Evolutionary conservation across 2,888 invertebrate genomes (phyloP).

Genomic region (Metopia argyrocephala): DNA sequence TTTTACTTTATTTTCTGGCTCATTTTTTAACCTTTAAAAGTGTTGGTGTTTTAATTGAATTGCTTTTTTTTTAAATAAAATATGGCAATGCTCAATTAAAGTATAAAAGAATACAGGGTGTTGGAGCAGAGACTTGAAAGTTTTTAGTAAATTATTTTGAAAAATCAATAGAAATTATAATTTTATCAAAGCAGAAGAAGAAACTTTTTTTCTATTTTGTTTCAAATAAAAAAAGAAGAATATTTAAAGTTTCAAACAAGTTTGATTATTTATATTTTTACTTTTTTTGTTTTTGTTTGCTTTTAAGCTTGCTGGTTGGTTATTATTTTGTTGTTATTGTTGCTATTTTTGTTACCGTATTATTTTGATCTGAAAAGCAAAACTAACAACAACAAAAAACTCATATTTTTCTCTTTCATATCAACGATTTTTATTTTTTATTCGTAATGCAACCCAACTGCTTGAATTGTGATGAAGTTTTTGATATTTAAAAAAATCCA

Average conservation of each 20-base stretch:
- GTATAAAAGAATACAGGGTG: neutral
- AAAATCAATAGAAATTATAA: neutral
- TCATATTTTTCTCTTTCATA: neutral
- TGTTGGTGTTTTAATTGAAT: slow-evolving; percentile 23
- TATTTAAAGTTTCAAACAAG: slow-evolving; percentile 28
- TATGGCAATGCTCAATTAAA: neutral
- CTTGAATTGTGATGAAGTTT: slow-evolving; percentile 39
- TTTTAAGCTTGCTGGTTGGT: slow-evolving; percentile 31
- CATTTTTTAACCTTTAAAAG: slow-evolving; percentile 34
- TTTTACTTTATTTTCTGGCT: neutral
- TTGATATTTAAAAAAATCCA: neutral
- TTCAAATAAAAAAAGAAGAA: too few species aligned
- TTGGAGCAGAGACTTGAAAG: neutral
- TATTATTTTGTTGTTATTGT: slow-evolving; percentile 22
- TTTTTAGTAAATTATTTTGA: too few species aligned
- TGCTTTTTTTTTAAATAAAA: slow-evolving; percentile 3
- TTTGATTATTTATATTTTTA: slow-evolving; percentile 34
- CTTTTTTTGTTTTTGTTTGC: neutral
- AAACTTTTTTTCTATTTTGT: too few species aligned
- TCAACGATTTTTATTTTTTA: neutral
- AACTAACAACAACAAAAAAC: slow-evolving; percentile 43
- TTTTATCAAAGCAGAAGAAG: neutral
- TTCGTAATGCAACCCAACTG: slow-evolving; percentile 2
- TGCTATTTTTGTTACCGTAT: neutral
- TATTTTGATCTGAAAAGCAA: slow-evolving; percentile 46